Conservation (phyloP, 2,113 vertebrate genomes). For the sheep (Ovis aries) region DNA sequence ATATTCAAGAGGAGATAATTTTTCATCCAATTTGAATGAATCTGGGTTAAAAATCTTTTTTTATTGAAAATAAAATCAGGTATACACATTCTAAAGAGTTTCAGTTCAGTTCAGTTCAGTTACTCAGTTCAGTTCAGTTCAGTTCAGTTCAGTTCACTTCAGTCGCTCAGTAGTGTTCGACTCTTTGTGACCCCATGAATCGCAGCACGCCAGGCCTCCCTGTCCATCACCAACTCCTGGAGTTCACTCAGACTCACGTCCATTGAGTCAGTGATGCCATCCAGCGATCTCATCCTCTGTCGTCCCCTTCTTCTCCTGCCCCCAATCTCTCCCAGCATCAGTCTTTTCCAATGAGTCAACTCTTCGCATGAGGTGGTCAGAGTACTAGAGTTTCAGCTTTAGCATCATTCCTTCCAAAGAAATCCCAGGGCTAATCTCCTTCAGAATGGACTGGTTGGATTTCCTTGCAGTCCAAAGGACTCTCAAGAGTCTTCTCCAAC, state of each 20-base stretch:
- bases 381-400: background rate
- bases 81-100: slow-evolving; percentile 24
- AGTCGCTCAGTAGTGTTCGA: rapidly evolving
- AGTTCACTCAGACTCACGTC: background rate
- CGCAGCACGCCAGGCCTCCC: background rate
- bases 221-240: background rate
- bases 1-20: slow-evolving; percentile 15
- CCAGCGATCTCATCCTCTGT: background rate
- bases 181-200: background rate
- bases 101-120: background rate
- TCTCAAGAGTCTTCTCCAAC: background rate
- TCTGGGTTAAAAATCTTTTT: slow-evolving; percentile 13
- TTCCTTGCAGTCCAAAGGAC: background rate
- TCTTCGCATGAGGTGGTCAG: background rate
- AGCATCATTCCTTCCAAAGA: background rate
- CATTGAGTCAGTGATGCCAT: background rate
- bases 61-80: background rate
- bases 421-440: background rate
- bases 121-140: background rate
- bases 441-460: background rate
- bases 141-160: background rate
- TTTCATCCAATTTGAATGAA: slow-evolving; percentile 1
- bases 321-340: background rate
- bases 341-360: background rate
- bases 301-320: background rate